phyloP scores from a whole-genome alignment of 2,888 invertebrate species.

The Limnephilus rhombicus region DNA sequence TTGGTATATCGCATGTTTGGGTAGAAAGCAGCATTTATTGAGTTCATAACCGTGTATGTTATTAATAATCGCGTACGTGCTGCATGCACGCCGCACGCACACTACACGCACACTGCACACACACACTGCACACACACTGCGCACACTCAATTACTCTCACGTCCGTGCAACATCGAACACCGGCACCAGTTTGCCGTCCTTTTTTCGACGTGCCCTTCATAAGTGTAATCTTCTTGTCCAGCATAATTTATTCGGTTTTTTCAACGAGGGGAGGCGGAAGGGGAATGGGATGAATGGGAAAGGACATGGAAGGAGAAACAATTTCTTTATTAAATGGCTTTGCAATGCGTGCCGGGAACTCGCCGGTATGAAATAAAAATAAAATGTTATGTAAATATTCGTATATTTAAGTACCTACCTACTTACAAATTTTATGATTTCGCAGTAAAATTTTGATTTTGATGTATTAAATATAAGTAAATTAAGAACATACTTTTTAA shows the following conservation, averaged over 20 bases:
- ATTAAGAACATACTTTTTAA: too few species aligned
- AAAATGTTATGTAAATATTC: too few species aligned
- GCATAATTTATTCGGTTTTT: background rate
- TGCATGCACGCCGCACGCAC: too few species aligned
- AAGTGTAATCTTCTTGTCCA: background rate
- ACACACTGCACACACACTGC: background rate
- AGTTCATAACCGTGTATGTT: slow-evolving; percentile 17
- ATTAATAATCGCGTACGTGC: slow-evolving; percentile 5
- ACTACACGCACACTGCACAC: background rate
- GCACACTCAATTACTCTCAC: background rate
- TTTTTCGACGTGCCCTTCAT: background rate
- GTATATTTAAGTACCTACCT: too few species aligned
- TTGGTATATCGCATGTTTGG: background rate
- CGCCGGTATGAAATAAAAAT: too few species aligned
- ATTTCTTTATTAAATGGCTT: too few species aligned
- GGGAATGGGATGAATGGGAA: too few species aligned
- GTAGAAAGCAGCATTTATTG: background rate
- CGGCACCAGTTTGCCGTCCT: background rate
- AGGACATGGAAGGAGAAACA: too few species aligned
- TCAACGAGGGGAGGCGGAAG: background rate
- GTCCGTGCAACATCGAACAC: background rate
- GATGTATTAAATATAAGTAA: too few species aligned
- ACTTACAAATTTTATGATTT: too few species aligned
- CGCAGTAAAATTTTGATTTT: too few species aligned
- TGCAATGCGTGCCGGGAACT: too few species aligned